Evolutionary conservation across 2,888 invertebrate species (phyloP).

Genomic region (Caenorhabditis zanzibari): DNA sequence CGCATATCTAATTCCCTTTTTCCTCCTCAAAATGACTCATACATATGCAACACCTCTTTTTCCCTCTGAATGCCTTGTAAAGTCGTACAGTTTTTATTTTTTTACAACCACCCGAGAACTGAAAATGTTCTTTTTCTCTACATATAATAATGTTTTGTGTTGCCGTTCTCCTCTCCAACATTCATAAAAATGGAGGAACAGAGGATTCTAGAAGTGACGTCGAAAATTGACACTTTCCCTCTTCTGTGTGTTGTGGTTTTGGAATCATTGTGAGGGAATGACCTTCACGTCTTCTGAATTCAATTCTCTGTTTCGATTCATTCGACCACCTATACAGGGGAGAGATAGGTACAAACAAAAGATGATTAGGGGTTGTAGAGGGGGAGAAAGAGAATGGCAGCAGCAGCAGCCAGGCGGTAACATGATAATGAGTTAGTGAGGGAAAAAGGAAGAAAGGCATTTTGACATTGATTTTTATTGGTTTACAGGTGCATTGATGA

Average conservation of each 20-base stretch:
- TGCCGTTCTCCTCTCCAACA: not conserved
- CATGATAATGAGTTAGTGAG: constrained; percentile 38
- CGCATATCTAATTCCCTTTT: constrained; percentile 16
- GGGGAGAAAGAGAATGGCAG: not conserved
- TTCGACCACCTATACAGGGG: constrained; percentile 11
- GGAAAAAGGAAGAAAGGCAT: not conserved
- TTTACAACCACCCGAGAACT: not conserved
- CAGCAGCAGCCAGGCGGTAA: constrained; percentile 43
- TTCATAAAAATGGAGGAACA: not conserved
- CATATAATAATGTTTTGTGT: constrained; percentile 4
- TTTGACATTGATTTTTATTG: constrained; percentile 38
- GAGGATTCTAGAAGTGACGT: constrained; percentile 9
- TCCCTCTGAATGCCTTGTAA: constrained; percentile 14
- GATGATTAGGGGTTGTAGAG: constrained; percentile 28
- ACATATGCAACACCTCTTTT: not conserved
- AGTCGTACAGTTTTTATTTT: constrained; percentile 25
- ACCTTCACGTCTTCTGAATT: constrained; percentile 51
- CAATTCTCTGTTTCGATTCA: constrained; percentile 15
- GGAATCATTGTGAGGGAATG: not conserved
- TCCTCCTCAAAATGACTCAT: constrained; percentile 14
- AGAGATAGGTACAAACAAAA: constrained; percentile 34
- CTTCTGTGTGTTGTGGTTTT: not conserved
- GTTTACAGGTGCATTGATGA: constrained; percentile 24
- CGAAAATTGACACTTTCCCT: constrained; percentile 20
- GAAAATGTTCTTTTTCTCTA: not conserved